Base-by-base conservation (phyloP, 2,797 vertebrate genomes). In the Onychomys leucogaster region DNA sequence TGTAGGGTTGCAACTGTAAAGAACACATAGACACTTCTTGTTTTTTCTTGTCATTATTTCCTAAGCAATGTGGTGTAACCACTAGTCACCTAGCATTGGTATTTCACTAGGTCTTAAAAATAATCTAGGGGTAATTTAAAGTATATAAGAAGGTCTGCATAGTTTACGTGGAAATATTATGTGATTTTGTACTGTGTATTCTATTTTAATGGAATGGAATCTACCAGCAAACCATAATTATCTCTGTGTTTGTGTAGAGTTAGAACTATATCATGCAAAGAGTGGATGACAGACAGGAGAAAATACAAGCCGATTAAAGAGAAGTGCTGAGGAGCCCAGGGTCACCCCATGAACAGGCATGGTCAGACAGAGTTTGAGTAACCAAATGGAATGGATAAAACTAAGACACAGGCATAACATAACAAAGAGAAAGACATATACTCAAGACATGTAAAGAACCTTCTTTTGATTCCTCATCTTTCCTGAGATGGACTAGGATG, bases 201-300 rank as follows among this genome's bases (percentile, higher is more conserved):
- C 76, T 13, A 21, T 84, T 19, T n/a, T 25, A 23, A 6, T 21
- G n/a, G 55, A 85, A 25, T 4, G 16, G 12, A 27, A 46, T 5
- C 17, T 27, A n/a, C 41, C 11, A 25, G 52, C 63, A 80, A 84
- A 34, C 21, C 0, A 52, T 10, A 34, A 23, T 43, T 14, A 52
- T 32, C 27, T 37, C n/a, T 16, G 14, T 19, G 0, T 19, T 14
- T 2, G 0, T 19, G 52, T 41, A 41, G 61, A 37, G 3, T 13
- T 84, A 52, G 82, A 77, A 46, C 10, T 19, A 4, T 41, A 12
- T 76, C 16, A 34, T 49, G 19, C n/a, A 9, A 73, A 61, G 34
- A 52, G 14, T 17, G 1, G 12, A 71, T 1, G 3, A 2, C 23
- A 46, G 17, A 61, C 4, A 32, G 8, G 67, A 32, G 14, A 34